Base-by-base conservation (phyloP, 2,113 vertebrate genomes). In the Lophotis ruficrista region DNA sequence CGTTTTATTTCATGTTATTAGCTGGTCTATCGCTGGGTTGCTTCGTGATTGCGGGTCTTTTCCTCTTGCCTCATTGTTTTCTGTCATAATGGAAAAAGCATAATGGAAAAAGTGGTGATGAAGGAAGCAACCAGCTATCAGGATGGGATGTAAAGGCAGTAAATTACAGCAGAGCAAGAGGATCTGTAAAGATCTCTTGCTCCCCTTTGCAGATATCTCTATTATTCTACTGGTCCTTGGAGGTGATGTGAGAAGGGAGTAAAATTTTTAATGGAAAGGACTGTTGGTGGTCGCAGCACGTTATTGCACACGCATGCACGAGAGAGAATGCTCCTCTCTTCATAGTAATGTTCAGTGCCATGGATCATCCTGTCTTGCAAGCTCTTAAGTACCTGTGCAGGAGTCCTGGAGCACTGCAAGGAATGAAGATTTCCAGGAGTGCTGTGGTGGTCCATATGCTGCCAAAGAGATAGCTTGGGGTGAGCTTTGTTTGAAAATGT, bases 1-100 rank as follows among this genome's bases (percentile, higher is more conserved):
- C 69, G 47, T 95, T 97, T 97, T 96, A 93, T 97, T 97, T 97
- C 83, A 47, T 83, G 88, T 96, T 97, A 94, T 97, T 97, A 94
- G 91, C 90, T 89, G 86, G 72, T 89, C 96, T 96, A 96, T 97
- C 50, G n/a, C 90, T 91, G 96, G 75, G 83, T 93, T 90, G 45
- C 84, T 91, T 88, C 58, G 4, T 95, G 91, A 95, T 93, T 94
- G 92, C 83, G 73, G 90, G 87, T 68, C 84, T 97, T 94, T 95
- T 95, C 80, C 95, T 96, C 94, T 93, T 96, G 94, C 94, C 87
- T 97, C 91, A 84, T 96, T 25, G 31, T 93, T 96, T 97, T 94
- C 89, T 96, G 95, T 95, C 95, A 84, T 84, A 93, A 97, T 96
- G 93, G 94, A 94, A 94, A 95, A 90, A 97, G 89, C 66, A 69